These are phyloP conservation scores for Chymomyza fuscimana DNA, from an alignment of 2,888 invertebrate species.

Conservation along the genomic window DNA sequence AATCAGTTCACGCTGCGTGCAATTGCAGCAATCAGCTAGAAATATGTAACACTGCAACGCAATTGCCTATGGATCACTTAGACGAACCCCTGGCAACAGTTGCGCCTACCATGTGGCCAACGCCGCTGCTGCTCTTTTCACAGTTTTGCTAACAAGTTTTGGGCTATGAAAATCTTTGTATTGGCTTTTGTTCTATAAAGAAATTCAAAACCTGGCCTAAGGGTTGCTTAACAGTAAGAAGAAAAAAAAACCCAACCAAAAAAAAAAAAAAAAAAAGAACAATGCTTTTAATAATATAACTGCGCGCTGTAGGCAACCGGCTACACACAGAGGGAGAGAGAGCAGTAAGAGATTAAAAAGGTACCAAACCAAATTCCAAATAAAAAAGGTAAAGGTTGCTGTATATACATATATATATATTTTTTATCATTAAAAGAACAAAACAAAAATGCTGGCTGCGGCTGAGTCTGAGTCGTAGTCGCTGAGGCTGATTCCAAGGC, in stretches of 20 bases:
- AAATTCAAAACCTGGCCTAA: conserved; percentile 68
- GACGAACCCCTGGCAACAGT: conserved; percentile 56
- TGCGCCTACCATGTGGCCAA: conserved; percentile 47
- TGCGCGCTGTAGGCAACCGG: conserved; percentile 28
- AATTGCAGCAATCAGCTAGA: conserved; percentile 35
- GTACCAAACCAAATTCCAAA: conserved; percentile 74
- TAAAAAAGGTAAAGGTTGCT: conserved; percentile 69
- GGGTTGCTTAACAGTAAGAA: conserved; percentile 26
- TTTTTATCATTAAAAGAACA: conserved; percentile 71
- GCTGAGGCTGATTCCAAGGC: no score
- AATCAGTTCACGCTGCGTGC: conserved; percentile 66
- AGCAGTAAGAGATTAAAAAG: conserved; percentile 62
- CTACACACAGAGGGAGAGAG: conserved; percentile 29
- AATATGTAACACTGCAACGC: background rate
- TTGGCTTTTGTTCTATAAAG: conserved; percentile 58
- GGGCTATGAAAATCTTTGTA: conserved; percentile 21
- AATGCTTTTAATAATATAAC: conserved; percentile 66
- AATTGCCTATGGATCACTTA: background rate
- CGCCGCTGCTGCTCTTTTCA: conserved; percentile 53
- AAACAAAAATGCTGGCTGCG: conserved; percentile 41
- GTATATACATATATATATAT: conserved; percentile 28
- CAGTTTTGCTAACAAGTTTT: conserved; percentile 52
- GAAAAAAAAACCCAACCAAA: conserved; percentile 16
- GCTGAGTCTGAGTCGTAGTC: conserved; percentile 5
- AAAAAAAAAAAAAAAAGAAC: conserved; percentile 55